These are phyloP conservation scores for Squalus acanthias DNA, from an alignment of 2,797 vertebrate species.

Conservation along the genomic window DNA sequence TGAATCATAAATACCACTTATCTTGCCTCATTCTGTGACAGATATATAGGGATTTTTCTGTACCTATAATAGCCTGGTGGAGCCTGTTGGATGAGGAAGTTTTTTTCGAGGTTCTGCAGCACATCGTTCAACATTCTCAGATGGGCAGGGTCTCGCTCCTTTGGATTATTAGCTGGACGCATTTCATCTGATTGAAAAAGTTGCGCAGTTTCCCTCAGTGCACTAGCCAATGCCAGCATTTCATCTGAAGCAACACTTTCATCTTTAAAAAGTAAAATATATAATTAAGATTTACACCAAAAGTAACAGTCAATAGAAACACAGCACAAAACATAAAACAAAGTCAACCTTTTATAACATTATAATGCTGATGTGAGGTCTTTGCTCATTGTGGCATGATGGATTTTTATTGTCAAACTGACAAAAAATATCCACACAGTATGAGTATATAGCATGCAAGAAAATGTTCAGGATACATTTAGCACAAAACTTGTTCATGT, in stretches of 20 bases:
- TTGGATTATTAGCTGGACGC: constrained; percentile 88
- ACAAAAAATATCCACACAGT: constrained; percentile 41
- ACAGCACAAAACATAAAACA: not conserved
- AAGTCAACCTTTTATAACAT: not conserved
- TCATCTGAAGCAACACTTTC: constrained; percentile 47
- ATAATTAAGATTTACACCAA: not conserved
- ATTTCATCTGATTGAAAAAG: constrained; percentile 88
- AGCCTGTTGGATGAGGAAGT: constrained; percentile 64
- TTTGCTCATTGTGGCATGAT: not conserved
- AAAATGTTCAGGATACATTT: constrained; percentile 51
- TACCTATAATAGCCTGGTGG: constrained; percentile 85
- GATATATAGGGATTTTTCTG: not conserved
- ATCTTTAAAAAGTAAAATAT: constrained; percentile 52
- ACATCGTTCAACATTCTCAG: constrained; percentile 90
- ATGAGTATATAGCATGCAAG: not conserved
- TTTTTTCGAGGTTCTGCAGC: constrained; percentile 81
- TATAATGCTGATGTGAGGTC: not conserved
- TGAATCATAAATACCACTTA: not conserved
- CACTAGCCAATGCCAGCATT: constrained; percentile 60
- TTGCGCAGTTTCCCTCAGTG: constrained; percentile 71
- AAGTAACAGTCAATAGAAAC: not conserved
- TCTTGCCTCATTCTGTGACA: not conserved
- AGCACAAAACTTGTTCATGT: constrained; percentile 52
- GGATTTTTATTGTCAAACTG: constrained; percentile 33
- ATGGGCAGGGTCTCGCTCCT: constrained; percentile 71